Conservation (phyloP, 2,797 vertebrate genomes). For the Darevskia mixta region DNA sequence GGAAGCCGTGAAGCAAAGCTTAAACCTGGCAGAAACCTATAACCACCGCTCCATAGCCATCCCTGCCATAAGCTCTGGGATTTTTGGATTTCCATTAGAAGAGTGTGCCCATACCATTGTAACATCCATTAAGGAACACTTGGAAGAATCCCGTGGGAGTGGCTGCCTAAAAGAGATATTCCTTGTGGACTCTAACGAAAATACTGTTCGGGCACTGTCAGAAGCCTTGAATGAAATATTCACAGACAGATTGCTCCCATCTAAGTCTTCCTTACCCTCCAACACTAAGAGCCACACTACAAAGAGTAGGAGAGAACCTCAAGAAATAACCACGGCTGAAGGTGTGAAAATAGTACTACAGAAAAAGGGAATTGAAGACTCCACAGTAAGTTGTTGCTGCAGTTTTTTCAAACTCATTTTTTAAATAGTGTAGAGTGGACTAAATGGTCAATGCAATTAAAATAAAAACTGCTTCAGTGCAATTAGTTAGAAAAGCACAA, state of each 20-base stretch:
- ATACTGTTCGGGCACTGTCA: conserved; percentile 73
- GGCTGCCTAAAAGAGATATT: conserved; percentile 81
- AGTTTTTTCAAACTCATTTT: too few relatives aligned
- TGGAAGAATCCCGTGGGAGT: conserved; percentile 46
- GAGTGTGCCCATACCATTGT: conserved; percentile 81
- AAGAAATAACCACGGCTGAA: conserved; percentile 70
- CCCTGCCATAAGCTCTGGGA: conserved; percentile 86
- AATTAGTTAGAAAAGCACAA: too few relatives aligned
- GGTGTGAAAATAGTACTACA: conserved; percentile 79
- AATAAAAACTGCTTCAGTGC: too few relatives aligned
- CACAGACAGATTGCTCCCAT: neutral
- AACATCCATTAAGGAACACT: conserved; percentile 76
- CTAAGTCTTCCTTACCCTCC: neutral
- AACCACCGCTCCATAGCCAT: conserved; percentile 82
- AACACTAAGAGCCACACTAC: neutral
- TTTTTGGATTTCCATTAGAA: conserved; percentile 85
- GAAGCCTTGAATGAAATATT: conserved; percentile 62
- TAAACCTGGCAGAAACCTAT: conserved; percentile 72
- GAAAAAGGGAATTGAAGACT: conserved; percentile 82
- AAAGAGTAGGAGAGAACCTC: neutral
- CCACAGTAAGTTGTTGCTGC: conserved; percentile 79
- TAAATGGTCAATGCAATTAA: too few relatives aligned
- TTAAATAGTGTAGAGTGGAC: too few relatives aligned
- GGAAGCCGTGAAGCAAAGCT: conserved; percentile 73
- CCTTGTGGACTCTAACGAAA: conserved; percentile 79